Evolutionary conservation across 2,113 vertebrate species (phyloP), one percentile per base, ranked within the genome.

Genomic region (Gambusia holbrooki): DNA sequence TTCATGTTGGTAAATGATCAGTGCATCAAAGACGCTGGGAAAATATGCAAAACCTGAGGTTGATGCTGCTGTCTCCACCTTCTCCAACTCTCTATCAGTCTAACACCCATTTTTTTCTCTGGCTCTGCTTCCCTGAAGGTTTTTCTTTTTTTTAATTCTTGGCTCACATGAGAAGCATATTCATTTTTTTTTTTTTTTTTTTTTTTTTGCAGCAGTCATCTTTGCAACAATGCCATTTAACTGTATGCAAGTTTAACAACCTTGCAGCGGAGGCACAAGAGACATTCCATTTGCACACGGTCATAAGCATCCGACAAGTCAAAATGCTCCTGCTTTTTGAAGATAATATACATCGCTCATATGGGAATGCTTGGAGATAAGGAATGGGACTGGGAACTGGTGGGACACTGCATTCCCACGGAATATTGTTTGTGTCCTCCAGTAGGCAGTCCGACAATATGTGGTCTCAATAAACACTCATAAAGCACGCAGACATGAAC

Each of bases 1-100:
- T 58, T 40, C n/a, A 51, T 62, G 68, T 74, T 77, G 77, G 66
- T 65, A 74, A 69, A 64, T 0, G 2, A 35, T n/a, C 12, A 45
- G 40, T 71, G 62, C 45, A 27, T 48, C 3, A 62, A 71, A 72
- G 37, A 40, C 25, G 33, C 9, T 58, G 12, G 40, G 37, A 42
- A 75, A 77, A 62, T 92, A 92, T 92, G 92, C 92, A 93, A 92
- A 93, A 89, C 82, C 27, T 90, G 89, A 88, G 87, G 90, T 88
- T 79, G 74, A 66, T 12, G 42, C 22, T 45, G 13, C 63, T 30
- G 13, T 30, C 54, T 7, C 32, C 65, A 32, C 60, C 74, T 22
- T 48, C 19, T 37, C 19, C 48, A 29, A 9, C n/a, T 40, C 58
- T n/a, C 35, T 48, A 30, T 65, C 4, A 0, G 28, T 63, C 33